These are phyloP conservation scores for Platysteira castanea DNA, from an alignment of 2,113 vertebrate genomes.

Conservation along the genomic window DNA sequence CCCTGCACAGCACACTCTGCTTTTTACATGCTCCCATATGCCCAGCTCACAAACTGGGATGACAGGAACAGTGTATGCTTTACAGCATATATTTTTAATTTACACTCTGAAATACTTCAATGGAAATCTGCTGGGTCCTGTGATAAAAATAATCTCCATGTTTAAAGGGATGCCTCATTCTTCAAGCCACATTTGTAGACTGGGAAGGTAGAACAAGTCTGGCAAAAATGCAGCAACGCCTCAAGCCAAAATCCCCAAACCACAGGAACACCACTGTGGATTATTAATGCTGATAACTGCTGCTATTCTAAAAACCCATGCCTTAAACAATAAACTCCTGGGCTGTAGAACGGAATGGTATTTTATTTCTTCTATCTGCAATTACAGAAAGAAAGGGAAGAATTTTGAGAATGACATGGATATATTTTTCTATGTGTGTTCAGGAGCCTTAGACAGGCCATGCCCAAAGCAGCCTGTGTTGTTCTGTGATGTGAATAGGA, in stretches of 20 bases:
- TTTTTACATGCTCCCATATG: conserved; percentile 51
- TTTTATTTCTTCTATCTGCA: background rate
- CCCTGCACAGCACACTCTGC: background rate
- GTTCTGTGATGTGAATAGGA: conserved; percentile 16
- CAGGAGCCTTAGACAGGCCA: background rate
- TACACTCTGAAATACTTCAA: conserved; percentile 33
- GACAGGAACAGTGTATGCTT: conserved; percentile 43
- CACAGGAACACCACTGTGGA: background rate
- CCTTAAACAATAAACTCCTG: background rate
- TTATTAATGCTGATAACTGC: background rate
- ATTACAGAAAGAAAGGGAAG: background rate
- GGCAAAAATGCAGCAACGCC: background rate
- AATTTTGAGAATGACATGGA: background rate
- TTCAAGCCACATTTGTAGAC: background rate
- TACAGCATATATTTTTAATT: conserved; percentile 60
- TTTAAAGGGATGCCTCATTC: conserved; percentile 17
- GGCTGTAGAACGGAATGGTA: background rate
- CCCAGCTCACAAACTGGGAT: conserved; percentile 45
- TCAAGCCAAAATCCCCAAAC: background rate
- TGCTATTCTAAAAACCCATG: background rate
- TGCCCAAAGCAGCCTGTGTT: background rate
- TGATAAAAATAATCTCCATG: conserved; percentile 47
- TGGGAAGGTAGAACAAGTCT: background rate
- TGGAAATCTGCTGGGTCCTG: conserved; percentile 44
- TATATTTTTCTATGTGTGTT: background rate